Evolutionary conservation across 1,140 invertebrate species (phyloP), one percentile per base, ranked within the genome.

Genomic region (Musca domestica): DNA sequence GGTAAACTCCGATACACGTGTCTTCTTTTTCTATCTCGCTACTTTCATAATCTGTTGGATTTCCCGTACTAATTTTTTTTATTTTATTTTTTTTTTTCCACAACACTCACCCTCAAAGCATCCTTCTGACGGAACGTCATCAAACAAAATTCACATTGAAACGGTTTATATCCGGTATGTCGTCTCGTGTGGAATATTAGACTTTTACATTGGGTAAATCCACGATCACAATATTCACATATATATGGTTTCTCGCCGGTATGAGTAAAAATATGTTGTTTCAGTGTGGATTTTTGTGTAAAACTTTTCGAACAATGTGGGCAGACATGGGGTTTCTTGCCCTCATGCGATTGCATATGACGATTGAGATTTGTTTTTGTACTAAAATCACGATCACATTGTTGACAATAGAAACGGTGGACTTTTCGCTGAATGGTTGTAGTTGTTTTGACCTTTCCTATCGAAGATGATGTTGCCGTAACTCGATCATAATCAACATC

Each of bases 281-380:
- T 84, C 56, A 87, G 68, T 10, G 84, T 85, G 0, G 85, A 84
- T 19, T 84, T 78, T 70, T 88, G 87, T 0, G 85, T 85, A 72
- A 88, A 90, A 0, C 80, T 83, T 70, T 89, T 90, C 5, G 79
- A 80, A 72, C 89, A 91, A 27, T 88, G 76, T 9, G 85, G 83
- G 70, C 90, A 91, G 14, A 80, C 80, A 71, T 85, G 87, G 0
- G 85, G 83, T 68, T 86, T 87, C 41, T 87, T 85, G 0, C 87
- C 87, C 0, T 87, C 86, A 63, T 91, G 89, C 56, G 86, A 85
- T 1, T 84, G 78, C 79, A 87, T 85, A 75, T 91, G 89, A 23
- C 87, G 83, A 5, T 85, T 85, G 2, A 90, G 75, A 70, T 88
- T 84, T 22, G 84, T 84, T 68, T 87, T 86, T 3, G 86, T 84